Evolutionary conservation across 2,888 invertebrate species (phyloP).

Genomic region (Stenodema calcarata): DNA sequence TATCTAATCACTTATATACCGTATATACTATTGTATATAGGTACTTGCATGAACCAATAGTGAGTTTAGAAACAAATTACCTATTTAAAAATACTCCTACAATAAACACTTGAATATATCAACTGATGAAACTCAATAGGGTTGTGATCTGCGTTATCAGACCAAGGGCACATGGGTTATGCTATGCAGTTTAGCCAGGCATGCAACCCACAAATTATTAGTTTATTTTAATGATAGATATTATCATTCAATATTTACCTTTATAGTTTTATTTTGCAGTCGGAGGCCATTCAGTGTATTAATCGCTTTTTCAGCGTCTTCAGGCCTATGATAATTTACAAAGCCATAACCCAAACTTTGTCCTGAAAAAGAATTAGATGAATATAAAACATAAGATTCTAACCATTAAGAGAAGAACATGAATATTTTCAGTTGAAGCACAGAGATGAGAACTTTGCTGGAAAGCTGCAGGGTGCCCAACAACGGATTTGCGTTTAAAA

Average conservation of each 20-base stretch:
- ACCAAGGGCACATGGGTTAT: slow-evolving; percentile 22
- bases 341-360: slow-evolving; percentile 99
- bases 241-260: slow-evolving; percentile 51
- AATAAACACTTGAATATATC: background rate
- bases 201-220: background rate
- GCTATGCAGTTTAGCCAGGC: slow-evolving; percentile 14
- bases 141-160: background rate
- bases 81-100: slow-evolving; percentile 1
- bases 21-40: no score
- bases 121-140: background rate
- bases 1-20: background rate
- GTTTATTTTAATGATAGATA: background rate
- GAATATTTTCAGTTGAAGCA: no score
- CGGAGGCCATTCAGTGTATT: slow-evolving; percentile 96
- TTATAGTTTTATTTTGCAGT: slow-evolving; percentile 97
- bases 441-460: no score
- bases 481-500: background rate
- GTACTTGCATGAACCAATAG: background rate
- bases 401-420: no score
- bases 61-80: background rate
- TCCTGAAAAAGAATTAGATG: slow-evolving; percentile 66
- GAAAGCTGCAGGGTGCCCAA: background rate
- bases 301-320: slow-evolving; percentile 98
- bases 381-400: background rate
- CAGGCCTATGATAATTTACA: slow-evolving; percentile 97